Evolutionary conservation across 2,888 invertebrate species (phyloP), one percentile per base, ranked within the genome.

Genomic region (Metellina segmentata): DNA sequence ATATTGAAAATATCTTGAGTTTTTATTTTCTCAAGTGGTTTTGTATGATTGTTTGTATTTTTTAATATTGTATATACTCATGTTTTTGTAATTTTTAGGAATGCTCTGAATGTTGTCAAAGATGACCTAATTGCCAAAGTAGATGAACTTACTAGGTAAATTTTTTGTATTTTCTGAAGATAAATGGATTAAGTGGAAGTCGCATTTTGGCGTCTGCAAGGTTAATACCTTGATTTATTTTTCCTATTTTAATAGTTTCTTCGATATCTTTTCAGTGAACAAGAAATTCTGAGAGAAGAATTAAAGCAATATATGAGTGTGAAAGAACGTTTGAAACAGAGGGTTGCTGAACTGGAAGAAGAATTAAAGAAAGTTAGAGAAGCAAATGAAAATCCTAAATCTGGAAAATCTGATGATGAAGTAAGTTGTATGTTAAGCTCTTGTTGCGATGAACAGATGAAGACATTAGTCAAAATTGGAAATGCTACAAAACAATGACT

Each of bases 51-150:
- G 49, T 53, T 19, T n/a, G 13, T 71, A 70, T 13, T 48, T 51
- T 71, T 52, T 1, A 52, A 49, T 78, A 19, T 78, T 7, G 34
- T n/a, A 19, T n/a, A 19, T n/a, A 52, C 52, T 48, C 6, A 61
- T 16, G 52, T 6, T 7, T 74, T 11, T 75, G 52, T 77, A 13
- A 19, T 2, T 70, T 91, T 20, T 61, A 93, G 93, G 95, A 99
- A 99, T 95, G 99, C 99, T 49, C 96, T 99, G 94, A 99, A 99
- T 95, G 98, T 99, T 92, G 99, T 99, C 70, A 99, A 99, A 95
- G 99, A 99, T 95, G 99, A 99, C 96, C 96, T 99, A 93, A 99
- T 99, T 94, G 98, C 98, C 91, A 98, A 98, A 96, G 98, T 99
- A 16, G 99, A 99, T 95, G 99, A 99, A 95, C 95, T 99, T 91